These are phyloP conservation scores for Sebastes cheni DNA, from an alignment of 2,797 vertebrate genomes.

Conservation along the genomic window DNA sequence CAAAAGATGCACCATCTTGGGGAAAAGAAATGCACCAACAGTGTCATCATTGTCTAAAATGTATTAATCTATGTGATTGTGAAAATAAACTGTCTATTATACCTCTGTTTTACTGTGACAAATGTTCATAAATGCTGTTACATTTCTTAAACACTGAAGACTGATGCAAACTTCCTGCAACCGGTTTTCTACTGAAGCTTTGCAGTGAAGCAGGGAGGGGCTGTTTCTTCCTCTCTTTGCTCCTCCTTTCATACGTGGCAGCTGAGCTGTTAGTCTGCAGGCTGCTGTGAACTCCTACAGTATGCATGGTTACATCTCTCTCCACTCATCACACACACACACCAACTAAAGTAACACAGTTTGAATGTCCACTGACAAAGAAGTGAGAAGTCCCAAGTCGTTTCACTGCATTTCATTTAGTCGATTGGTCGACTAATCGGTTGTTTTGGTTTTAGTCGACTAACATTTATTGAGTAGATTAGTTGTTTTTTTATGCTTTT, in stretches of 20 bases:
- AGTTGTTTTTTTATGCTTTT: too few relatives aligned
- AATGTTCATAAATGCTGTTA: background rate
- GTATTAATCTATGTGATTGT: background rate
- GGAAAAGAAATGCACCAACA: background rate
- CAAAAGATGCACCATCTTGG: background rate
- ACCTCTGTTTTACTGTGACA: background rate
- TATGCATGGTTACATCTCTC: conserved; percentile 6
- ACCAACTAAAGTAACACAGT: background rate
- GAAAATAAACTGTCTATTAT: background rate
- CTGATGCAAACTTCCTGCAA: conserved; percentile 30
- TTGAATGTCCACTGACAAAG: background rate
- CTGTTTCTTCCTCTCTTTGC: conserved; percentile 12
- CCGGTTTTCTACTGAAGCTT: background rate
- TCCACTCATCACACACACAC: background rate
- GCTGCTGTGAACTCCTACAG: conserved; percentile 5
- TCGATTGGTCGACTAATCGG: too few relatives aligned
- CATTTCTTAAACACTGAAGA: background rate
- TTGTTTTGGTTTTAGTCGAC: background rate
- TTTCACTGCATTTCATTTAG: too few relatives aligned
- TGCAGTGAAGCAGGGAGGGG: conserved; percentile 24
- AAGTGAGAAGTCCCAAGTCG: background rate
- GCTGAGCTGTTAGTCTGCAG: background rate
- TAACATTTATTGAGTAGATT: too few relatives aligned
- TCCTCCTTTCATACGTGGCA: conserved; percentile 82
- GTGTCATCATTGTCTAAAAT: too few relatives aligned